These are phyloP conservation scores for Sander lucioperca DNA, from an alignment of 2,113 vertebrate genomes.

Conservation along the genomic window DNA sequence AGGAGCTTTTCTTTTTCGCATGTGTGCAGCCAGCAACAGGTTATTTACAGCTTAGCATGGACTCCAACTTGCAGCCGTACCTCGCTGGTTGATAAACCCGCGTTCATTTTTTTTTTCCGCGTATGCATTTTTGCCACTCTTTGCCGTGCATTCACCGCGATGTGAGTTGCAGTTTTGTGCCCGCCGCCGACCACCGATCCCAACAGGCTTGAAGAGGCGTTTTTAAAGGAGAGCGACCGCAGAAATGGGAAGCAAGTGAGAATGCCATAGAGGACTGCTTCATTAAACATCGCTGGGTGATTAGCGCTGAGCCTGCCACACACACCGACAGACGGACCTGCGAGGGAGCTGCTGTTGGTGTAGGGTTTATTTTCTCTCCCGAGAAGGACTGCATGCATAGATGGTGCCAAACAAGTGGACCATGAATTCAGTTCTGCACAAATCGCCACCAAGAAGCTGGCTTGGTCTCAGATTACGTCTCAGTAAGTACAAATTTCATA, in stretches of 20 bases:
- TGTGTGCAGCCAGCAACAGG: slow-evolving; percentile 68
- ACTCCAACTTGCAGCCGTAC: not conserved
- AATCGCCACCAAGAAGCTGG: slow-evolving; percentile 83
- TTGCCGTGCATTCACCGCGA: slow-evolving; percentile 25
- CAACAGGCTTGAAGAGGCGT: not conserved
- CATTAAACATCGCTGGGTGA: slow-evolving; percentile 22
- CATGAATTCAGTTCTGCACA: slow-evolving; percentile 83
- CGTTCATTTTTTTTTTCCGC: slow-evolving; percentile 22
- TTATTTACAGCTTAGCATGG: slow-evolving; percentile 27
- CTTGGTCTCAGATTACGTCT: slow-evolving; percentile 80
- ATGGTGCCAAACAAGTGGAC: slow-evolving; percentile 87
- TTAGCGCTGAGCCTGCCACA: not conserved
- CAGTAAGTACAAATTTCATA: slow-evolving; percentile 75
- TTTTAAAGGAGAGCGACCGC: not conserved
- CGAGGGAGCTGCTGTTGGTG: not conserved
- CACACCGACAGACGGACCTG: slow-evolving; percentile 12
- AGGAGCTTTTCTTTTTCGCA: slow-evolving; percentile 8
- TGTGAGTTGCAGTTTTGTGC: slow-evolving; percentile 44
- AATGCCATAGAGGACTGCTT: slow-evolving; percentile 21
- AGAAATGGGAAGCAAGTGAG: slow-evolving; percentile 14
- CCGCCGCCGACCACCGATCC: slow-evolving; percentile 20
- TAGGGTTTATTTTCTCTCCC: not conserved
- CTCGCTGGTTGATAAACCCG: not conserved
- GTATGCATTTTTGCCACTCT: slow-evolving; percentile 27
- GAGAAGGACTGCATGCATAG: slow-evolving; percentile 33